Conservation (phyloP, 2,888 invertebrate species). For the Diarsia brunnea region DNA sequence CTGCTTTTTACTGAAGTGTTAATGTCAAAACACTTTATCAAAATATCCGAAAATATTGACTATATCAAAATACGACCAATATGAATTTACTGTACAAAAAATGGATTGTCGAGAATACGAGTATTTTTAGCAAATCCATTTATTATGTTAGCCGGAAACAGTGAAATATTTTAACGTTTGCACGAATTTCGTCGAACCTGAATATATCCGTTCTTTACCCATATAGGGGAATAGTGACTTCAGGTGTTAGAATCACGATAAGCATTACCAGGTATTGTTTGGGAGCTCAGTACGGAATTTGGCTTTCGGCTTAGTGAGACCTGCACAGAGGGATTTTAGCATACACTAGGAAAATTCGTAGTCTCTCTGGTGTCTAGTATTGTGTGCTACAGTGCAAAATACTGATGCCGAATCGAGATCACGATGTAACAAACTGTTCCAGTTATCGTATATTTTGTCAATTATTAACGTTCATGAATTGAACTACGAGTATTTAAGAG, state of each 20-base stretch:
- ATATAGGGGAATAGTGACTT: not conserved
- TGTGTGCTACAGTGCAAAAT: not conserved
- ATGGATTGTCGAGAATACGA: constrained; percentile 1
- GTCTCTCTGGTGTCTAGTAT: constrained; percentile 8
- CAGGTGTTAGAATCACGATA: constrained; percentile 1
- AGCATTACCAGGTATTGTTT: constrained; percentile 18
- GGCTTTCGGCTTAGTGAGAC: constrained; percentile 32
- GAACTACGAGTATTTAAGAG: not conserved
- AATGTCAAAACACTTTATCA: not conserved
- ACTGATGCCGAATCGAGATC: not conserved
- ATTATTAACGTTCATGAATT: too few species aligned
- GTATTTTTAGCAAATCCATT: constrained; percentile 11
- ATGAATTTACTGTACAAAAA: not conserved
- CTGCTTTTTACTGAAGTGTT: not conserved
- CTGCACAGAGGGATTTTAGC: constrained; percentile 27
- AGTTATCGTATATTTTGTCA: not conserved
- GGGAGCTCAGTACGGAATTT: constrained; percentile 14
- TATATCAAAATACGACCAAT: not conserved
- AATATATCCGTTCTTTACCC: constrained; percentile 5
- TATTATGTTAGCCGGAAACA: not conserved
- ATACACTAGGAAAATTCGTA: constrained; percentile 13
- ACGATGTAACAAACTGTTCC: not conserved
- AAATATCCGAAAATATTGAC: not conserved
- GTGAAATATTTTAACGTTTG: not conserved
- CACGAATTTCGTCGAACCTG: not conserved